Evolutionary conservation across 2,888 invertebrate genomes (phyloP).

Genomic region (Deladenus siricidicola): DNA sequence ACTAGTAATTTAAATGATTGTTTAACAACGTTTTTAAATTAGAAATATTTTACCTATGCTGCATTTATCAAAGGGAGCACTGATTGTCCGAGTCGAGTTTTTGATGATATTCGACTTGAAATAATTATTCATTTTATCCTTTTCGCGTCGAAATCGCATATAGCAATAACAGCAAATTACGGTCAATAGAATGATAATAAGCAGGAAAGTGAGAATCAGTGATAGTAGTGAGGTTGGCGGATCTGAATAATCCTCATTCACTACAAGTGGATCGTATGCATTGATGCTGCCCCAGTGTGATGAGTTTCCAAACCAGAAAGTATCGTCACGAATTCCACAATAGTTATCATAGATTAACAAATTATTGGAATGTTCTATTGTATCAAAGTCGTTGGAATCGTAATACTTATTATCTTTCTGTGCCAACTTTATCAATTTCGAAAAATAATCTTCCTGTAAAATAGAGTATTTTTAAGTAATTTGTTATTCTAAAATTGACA

Average conservation of each 20-base stretch:
- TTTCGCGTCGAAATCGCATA: neutral
- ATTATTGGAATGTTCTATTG: neutral
- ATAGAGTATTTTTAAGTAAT: neutral
- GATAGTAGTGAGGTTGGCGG: neutral
- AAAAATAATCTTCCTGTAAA: neutral
- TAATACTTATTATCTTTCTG: no score
- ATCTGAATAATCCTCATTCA: neutral
- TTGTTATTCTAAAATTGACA: neutral
- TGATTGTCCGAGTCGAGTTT: neutral
- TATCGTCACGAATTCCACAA: conserved; percentile 25
- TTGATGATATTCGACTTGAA: neutral
- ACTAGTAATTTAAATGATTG: no score
- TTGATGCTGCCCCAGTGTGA: conserved; percentile 17
- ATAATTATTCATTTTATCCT: neutral
- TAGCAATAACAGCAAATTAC: neutral
- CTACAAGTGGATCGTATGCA: conserved; percentile 1
- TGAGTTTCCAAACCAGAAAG: conserved; percentile 23
- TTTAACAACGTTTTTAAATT: no score
- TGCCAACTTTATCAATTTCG: no score
- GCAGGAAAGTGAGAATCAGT: neutral
- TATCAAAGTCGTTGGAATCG: no score
- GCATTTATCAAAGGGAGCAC: conserved; percentile 1
- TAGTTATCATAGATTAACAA: neutral
- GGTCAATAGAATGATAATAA: neutral
- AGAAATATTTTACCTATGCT: no score